Evolutionary conservation across 1,140 invertebrate genomes (phyloP), one percentile per base, ranked within the genome.

Genomic region (Plectrocnemia conspersa): DNA sequence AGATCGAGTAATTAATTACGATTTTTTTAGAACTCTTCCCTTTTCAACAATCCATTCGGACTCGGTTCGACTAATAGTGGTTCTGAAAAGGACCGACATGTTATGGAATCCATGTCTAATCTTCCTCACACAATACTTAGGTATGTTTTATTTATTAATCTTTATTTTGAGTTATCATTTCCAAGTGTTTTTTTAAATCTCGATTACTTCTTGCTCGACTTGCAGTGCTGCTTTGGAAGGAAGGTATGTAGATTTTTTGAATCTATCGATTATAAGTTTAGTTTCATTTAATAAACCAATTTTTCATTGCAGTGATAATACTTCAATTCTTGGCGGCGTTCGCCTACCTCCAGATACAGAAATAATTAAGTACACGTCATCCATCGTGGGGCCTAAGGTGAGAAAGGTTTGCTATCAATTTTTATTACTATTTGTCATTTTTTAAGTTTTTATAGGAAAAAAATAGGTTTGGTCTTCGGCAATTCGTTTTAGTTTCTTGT

Each of bases 331-430:
- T 64, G 86, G 86, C 29, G 84, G 84, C 35, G 86, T 90, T 25
- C 79, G 88, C 25, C 70, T 91, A 59, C 88, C 88, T 58, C 87
- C 88, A n/a, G 88, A 90, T 64, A 91, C 88, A 11, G 88, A 91
- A 74, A 90, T 91, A 50, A 90, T 91, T 64, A 90, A 90, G 68
- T 90, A 90, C 66, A 90, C 88, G 42, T 90, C 87, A 52, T 88
- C 86, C 42, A 82, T 89, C 56, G 83, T 88, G 50, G 87, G 88
- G 35, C 86, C 88, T 35, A 89, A 89, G 77, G 73, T 76, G 69
- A 67, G 58, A 56, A 58, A 56, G 58, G 59, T 61, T 57, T 40
- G 59, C 33, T 61, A 61, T 61, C 59, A 57, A 54, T 48, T 56
- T 60, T 61, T 53, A 53, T 61, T 61, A 61, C 54, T 61, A 52